phyloP scores from a whole-genome alignment of 2,888 invertebrate species.

The Coleophora deauratella region DNA sequence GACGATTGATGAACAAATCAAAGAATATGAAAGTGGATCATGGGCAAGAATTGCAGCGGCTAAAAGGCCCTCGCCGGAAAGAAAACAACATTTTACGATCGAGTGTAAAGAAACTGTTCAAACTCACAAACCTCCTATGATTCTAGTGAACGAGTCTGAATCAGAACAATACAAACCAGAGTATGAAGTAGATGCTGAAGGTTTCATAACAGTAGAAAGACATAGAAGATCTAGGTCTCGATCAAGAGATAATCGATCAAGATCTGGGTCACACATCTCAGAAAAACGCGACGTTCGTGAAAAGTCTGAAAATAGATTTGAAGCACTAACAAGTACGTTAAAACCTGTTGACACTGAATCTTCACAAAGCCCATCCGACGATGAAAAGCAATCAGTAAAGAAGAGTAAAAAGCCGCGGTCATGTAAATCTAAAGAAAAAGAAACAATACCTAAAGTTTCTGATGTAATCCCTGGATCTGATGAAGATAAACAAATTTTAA shows the following conservation, averaged over 20 bases:
- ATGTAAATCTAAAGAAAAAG: slow-evolving; percentile 58
- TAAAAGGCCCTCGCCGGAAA: slow-evolving; percentile 47
- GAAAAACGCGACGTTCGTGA: slow-evolving; percentile 34
- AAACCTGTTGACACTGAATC: slow-evolving; percentile 33
- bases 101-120: slow-evolving; percentile 20
- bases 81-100: slow-evolving; percentile 19
- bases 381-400: slow-evolving; percentile 27
- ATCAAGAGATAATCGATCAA: slow-evolving; percentile 58
- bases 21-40: slow-evolving; percentile 24
- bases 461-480: slow-evolving; percentile 27
- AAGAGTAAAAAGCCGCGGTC: slow-evolving; percentile 43
- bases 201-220: slow-evolving; percentile 64
- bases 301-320: slow-evolving; percentile 49
- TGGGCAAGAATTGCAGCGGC: slow-evolving; percentile 62
- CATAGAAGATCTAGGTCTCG: slow-evolving; percentile 68
- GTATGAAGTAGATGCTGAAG: slow-evolving; percentile 49
- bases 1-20: slow-evolving; percentile 9
- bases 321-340: slow-evolving; percentile 38
- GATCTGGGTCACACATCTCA: slow-evolving; percentile 31
- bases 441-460: slow-evolving; percentile 29
- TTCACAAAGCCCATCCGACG: slow-evolving; percentile 24
- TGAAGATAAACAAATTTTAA: slow-evolving; percentile 38
- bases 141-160: slow-evolving; percentile 51
- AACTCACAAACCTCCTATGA: slow-evolving; percentile 38
- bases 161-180: slow-evolving; percentile 33